Percentiles rank a stretch among this genome's conserved stretches.
Conservation (phyloP, 2,113 vertebrate genomes). For the Triplophysa tibetana region DNA sequence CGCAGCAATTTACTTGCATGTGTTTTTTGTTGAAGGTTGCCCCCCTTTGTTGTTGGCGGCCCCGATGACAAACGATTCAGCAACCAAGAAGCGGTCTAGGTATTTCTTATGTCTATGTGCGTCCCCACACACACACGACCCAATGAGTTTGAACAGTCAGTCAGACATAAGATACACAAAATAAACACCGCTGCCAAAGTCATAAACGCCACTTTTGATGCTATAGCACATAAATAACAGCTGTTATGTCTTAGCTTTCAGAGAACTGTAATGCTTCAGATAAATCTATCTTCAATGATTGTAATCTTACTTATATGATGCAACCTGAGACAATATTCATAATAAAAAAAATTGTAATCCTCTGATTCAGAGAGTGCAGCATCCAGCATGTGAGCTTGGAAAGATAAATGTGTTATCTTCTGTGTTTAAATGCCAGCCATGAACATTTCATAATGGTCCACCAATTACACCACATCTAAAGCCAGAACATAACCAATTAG, state of each 20-base stretch:
- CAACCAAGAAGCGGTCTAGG: too few relatives aligned
- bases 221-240: not conserved
- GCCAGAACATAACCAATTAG: conserved; percentile 41
- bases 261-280: not conserved
- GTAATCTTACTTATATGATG: not conserved
- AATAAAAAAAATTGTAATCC: too few relatives aligned
- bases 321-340: not conserved
- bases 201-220: not conserved
- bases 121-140: not conserved
- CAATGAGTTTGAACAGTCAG: not conserved
- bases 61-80: too few relatives aligned
- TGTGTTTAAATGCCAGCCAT: conserved; percentile 44
- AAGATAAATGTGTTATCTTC: conserved; percentile 16
- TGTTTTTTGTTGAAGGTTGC: too few relatives aligned
- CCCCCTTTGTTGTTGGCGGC: too few relatives aligned
- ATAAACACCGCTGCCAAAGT: not conserved
- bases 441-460: conserved; percentile 45
- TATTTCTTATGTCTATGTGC: too few relatives aligned
- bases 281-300: conserved; percentile 2
- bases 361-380: not conserved
- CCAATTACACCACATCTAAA: conserved; percentile 49
- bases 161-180: conserved; percentile 7
- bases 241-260: not conserved
- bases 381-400: not conserved
- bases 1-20: too few relatives aligned